phyloP scores from a whole-genome alignment of 2,113 vertebrate species.

The Triplophysa siluroides region DNA sequence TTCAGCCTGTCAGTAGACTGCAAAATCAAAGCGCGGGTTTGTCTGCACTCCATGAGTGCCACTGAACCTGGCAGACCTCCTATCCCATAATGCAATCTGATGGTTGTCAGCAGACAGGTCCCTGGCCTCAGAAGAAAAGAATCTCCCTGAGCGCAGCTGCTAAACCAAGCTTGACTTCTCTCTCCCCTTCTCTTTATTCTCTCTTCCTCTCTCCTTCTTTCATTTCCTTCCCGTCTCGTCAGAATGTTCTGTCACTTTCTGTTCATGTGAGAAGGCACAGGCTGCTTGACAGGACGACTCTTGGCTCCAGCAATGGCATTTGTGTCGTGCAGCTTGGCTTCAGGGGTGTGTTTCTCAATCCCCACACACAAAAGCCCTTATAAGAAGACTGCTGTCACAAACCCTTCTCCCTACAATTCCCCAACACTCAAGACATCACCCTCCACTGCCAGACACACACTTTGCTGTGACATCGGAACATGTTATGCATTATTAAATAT shows the following conservation, averaged over 20 bases:
- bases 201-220: background rate
- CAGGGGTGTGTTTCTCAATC: conserved; percentile 56
- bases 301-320: conserved; percentile 52
- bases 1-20: conserved; percentile 10
- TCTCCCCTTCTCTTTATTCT: conserved; percentile 9
- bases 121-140: conserved; percentile 57
- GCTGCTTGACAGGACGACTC: conserved; percentile 67
- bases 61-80: conserved; percentile 46
- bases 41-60: conserved; percentile 4
- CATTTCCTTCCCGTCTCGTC: conserved; percentile 10
- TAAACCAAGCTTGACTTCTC: conserved; percentile 46
- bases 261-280: conserved; percentile 52
- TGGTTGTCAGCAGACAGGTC: conserved; percentile 55
- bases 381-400: conserved; percentile 35
- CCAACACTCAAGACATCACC: conserved; percentile 38
- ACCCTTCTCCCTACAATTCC: conserved; percentile 6
- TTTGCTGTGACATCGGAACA: conserved; percentile 67
- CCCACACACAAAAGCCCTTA: conserved; percentile 33
- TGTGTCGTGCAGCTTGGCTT: conserved; percentile 61
- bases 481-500: conserved; percentile 77
- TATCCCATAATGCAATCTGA: conserved; percentile 49
- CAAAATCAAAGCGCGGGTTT: conserved; percentile 51
- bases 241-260: conserved; percentile 56
- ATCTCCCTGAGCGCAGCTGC: conserved; percentile 49
- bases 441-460: conserved; percentile 56